phyloP scores from a whole-genome alignment of 2,888 invertebrate species.

The Xanthia togata region DNA sequence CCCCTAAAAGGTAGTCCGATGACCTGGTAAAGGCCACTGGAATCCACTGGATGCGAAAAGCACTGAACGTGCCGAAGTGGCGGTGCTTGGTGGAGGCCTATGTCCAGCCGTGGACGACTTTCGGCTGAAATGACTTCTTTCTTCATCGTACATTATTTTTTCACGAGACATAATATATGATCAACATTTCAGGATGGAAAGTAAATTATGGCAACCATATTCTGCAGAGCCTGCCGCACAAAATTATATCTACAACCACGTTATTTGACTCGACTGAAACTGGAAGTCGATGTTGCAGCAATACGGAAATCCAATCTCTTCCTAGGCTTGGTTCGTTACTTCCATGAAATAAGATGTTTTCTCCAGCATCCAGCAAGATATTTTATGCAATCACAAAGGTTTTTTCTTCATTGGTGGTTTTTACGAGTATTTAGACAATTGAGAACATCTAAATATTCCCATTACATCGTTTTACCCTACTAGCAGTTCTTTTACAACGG shows the following conservation, averaged over 20 bases:
- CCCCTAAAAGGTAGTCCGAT: no score
- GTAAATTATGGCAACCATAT: neutral
- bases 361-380: no score
- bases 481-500: neutral
- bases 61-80: no score
- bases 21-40: no score
- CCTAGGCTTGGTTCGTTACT: constrained; percentile 9
- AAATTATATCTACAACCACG: constrained; percentile 17
- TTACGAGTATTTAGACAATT: no score
- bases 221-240: constrained; percentile 5
- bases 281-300: constrained; percentile 15
- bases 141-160: neutral
- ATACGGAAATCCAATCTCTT: constrained; percentile 39
- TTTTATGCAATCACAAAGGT: neutral
- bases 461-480: neutral
- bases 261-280: neutral
- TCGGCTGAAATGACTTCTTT: no score
- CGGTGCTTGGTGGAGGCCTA: no score
- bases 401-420: neutral
- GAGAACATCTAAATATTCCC: no score
- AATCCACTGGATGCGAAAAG: no score
- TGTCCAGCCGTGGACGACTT: no score
- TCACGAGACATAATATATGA: neutral
- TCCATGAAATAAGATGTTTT: neutral
- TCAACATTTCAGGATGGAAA: neutral